A percentile compares a stretch with the other conserved stretches of the same genome.
Evolutionary conservation across 2,113 vertebrate species (phyloP).

Genomic region (Leptosomus discolor): DNA sequence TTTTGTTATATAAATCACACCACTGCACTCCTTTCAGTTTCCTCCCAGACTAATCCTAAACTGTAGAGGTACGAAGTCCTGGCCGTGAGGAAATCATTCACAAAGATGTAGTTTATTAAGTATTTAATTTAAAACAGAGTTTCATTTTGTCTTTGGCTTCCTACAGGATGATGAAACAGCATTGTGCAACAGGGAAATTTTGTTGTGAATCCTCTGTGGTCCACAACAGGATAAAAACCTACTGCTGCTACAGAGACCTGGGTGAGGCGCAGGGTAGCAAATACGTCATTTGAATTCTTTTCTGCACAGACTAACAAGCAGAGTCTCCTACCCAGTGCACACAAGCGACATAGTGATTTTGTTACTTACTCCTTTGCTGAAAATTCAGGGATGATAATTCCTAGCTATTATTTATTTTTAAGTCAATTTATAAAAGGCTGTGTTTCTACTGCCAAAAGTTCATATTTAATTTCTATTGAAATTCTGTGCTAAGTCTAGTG

Average conservation of each 20-base stretch:
- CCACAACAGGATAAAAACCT: not conserved
- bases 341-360: not conserved
- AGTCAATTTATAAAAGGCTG: not conserved
- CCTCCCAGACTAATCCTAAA: not conserved
- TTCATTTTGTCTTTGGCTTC: not conserved
- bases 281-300: not conserved
- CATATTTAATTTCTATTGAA: not conserved
- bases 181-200: not conserved
- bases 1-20: not conserved
- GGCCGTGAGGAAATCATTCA: not conserved
- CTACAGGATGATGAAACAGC: not conserved
- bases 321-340: not conserved
- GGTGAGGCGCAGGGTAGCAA: not conserved
- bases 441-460: not conserved
- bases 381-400: not conserved
- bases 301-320: not conserved
- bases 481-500: not conserved
- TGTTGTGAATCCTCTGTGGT: not conserved
- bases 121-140: not conserved
- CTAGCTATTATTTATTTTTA: not conserved
- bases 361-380: rapidly evolving
- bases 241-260: not conserved
- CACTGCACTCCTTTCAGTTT: not conserved
- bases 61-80: not conserved
- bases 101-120: not conserved